Evolutionary conservation across 1,140 invertebrate species (phyloP).

Genomic region (Neomicropteryx cornuta): DNA sequence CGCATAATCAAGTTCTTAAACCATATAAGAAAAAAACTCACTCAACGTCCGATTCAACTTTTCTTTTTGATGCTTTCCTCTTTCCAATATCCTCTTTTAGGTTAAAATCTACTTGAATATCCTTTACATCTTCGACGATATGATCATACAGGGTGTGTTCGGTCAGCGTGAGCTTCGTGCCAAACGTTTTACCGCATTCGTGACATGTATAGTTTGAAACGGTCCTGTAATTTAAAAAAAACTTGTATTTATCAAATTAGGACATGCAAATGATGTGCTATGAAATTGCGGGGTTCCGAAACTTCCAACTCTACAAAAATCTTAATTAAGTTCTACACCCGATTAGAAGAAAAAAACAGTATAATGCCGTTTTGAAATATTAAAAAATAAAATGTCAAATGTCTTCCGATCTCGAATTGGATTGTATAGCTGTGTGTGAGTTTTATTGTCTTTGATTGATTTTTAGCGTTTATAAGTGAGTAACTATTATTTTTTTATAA

Average conservation of each 20-base stretch:
- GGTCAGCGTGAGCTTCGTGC: constrained; percentile 4
- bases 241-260: not conserved
- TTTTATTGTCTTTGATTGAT: not conserved
- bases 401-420: too few relatives aligned
- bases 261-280: not conserved
- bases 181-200: constrained; percentile 9
- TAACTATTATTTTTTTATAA: not conserved
- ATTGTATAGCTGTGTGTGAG: not conserved
- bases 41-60: constrained; percentile 9
- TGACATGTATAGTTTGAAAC: constrained; percentile 7
- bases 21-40: not conserved
- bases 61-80: constrained; percentile 8
- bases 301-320: too few relatives aligned
- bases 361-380: too few relatives aligned
- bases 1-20: constrained; percentile 1
- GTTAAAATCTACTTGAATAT: constrained; percentile 3
- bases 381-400: too few relatives aligned
- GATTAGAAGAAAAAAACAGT: too few relatives aligned
- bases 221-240: constrained; percentile 3
- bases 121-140: constrained; percentile 10
- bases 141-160: constrained; percentile 11
- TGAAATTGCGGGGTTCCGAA: not conserved
- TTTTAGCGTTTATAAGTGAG: too few relatives aligned
- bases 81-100: constrained; percentile 2
- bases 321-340: too few relatives aligned